A percentile compares a stretch with the other conserved stretches of the same genome.
phyloP scores from a whole-genome alignment of 35 echinoderm and acorn worm genomes.

The Hemicentrotus pulcherrimus region DNA sequence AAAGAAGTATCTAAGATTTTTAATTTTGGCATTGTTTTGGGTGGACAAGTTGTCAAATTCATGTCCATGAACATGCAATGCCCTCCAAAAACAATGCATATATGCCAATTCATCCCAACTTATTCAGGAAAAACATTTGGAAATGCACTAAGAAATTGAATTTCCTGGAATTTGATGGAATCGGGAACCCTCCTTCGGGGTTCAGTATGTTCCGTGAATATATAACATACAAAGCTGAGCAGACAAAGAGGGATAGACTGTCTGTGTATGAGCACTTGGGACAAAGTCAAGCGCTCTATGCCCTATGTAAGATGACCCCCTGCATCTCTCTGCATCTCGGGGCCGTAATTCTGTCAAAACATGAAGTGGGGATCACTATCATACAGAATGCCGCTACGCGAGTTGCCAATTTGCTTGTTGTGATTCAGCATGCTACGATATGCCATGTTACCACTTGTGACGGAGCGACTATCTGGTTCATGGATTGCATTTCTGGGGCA shows the following conservation, averaged over 20 bases:
- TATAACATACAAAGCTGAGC: background rate
- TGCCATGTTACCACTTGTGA: background rate
- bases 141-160: slow-evolving; percentile 20
- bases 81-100: background rate
- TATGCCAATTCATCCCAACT: background rate
- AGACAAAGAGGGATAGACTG: background rate
- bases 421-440: background rate
- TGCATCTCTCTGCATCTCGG: background rate
- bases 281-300: background rate
- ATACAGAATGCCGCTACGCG: background rate
- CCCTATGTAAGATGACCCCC: background rate
- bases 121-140: background rate
- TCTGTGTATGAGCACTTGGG: background rate
- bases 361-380: slow-evolving; percentile 8
- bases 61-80: background rate
- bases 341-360: slow-evolving; percentile 6
- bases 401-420: slow-evolving; percentile 10
- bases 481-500: background rate
- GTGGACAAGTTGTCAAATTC: background rate
- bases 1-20: too few relatives aligned
- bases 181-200: background rate
- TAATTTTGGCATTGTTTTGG: too few relatives aligned
- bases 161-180: background rate
- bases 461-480: background rate
- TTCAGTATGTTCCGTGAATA: background rate